Base-by-base conservation (phyloP, 2,888 invertebrate species). In the Apantesis nais region DNA sequence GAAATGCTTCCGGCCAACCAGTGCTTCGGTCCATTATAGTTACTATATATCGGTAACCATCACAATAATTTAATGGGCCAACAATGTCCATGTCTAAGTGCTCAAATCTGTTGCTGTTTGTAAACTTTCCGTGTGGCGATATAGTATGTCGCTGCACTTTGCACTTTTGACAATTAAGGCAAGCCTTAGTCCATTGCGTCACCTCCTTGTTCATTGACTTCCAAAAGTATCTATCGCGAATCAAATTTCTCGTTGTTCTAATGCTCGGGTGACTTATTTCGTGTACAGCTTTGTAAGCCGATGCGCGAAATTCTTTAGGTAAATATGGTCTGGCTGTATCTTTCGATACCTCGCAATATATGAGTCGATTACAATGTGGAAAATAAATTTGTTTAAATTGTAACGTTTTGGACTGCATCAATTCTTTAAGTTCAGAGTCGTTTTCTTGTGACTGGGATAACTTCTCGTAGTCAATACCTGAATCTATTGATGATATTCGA, bases 51-150 rank as follows among this genome's bases (percentile, higher is more conserved):
- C 41, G 29, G 7, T 61, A 22, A 5, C 55, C 55, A 1, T 44
- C 22, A 9, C 9, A 5, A 9, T 29, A 39, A 29, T 14, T 39
- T 29, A 66, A 58, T 0, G 25, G 58, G 0, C 58, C 58, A 2
- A 58, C 58, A 1, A 66, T 25, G 16, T 66, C 58, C 5, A 66
- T 39, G 16, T 66, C 58, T 25, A 66, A 2, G 19, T 66, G 66
- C 16, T 66, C 58, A 5, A 66, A 66, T 19, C 66, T 5, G n/a
- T 65, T 37, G 16, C 52, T 22, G 5, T 7, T 11, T 16, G 25
- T 11, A 65, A 65, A 65, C 1, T 31, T 19, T 9, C 55, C n/a
- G 1, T 7, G 12, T 4, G 34, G 12, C 19, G 65, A 52, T 12
- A 52, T 1, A 0, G 55, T 55, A n/a, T 65, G 65, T 1, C 58